Evolutionary conservation across 1,140 invertebrate genomes (phyloP).

Genomic region (Meteorus sp.): DNA sequence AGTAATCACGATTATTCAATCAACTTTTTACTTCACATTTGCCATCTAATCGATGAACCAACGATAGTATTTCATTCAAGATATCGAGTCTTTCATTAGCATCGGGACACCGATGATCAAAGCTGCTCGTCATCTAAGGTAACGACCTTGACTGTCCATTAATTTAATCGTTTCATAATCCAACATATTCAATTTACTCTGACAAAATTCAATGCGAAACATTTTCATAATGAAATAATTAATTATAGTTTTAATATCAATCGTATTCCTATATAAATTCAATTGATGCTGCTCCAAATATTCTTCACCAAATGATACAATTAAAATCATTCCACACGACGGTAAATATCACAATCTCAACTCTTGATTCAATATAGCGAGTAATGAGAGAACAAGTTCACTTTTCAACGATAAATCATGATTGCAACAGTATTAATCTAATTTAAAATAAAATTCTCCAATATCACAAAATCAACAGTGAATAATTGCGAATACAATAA

Average conservation of each 20-base stretch:
- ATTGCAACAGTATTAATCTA: slow-evolving; percentile 25
- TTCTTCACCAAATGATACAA: too few species aligned
- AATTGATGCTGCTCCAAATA: not conserved
- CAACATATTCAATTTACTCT: not conserved
- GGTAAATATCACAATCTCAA: too few species aligned
- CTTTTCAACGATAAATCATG: slow-evolving; percentile 41
- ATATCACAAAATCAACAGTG: too few species aligned
- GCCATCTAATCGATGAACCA: not conserved
- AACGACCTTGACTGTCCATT: slow-evolving; percentile 43
- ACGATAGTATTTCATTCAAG: not conserved
- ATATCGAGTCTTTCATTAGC: slow-evolving; percentile 25
- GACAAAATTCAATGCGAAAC: not conserved
- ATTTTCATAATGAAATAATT: not conserved
- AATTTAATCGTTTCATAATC: slow-evolving; percentile 3
- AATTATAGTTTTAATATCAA: not conserved
- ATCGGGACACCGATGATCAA: slow-evolving; percentile 45
- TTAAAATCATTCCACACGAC: too few species aligned
- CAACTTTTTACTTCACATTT: not conserved
- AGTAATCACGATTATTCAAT: too few species aligned
- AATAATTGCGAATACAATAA: not conserved
- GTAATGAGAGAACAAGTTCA: not conserved
- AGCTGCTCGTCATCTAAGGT: slow-evolving; percentile 54
- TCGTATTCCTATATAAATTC: not conserved
- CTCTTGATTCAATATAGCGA: not conserved
- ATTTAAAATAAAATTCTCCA: not conserved